A percentile compares a stretch with the other conserved stretches of the same genome.
These are phyloP conservation scores for Apodemia hepburni DNA, from an alignment of 2,888 invertebrate species.

Conservation along the genomic window DNA sequence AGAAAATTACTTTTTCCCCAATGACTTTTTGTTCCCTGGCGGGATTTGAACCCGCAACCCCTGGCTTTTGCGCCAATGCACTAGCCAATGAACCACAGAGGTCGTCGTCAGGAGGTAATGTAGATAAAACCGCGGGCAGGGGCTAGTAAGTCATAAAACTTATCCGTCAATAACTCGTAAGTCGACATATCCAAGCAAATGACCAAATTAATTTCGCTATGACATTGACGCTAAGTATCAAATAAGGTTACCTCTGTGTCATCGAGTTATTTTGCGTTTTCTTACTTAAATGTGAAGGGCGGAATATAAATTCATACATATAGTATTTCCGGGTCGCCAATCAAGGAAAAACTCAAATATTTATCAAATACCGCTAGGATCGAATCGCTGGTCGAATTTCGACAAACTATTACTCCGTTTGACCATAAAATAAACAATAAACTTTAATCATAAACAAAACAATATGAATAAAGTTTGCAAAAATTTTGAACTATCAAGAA, in stretches of 20 bases:
- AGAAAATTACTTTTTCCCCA: no score
- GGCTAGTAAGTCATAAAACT: background rate
- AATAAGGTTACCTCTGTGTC: constrained; percentile 14
- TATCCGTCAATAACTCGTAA: background rate
- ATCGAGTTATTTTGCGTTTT: constrained; percentile 15
- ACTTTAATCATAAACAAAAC: background rate
- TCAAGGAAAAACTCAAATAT: background rate
- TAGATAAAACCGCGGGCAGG: background rate
- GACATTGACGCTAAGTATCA: constrained; percentile 10
- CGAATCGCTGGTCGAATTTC: no score
- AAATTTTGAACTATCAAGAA: no score
- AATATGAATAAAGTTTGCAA: no score
- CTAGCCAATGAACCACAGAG: no score
- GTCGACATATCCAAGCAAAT: background rate
- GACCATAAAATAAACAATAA: background rate
- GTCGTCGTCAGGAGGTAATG: no score
- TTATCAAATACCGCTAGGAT: background rate
- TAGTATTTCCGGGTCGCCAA: background rate
- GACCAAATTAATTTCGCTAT: constrained; percentile 6
- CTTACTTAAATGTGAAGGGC: constrained; percentile 14
- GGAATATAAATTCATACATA: background rate
- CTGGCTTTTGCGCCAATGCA: no score
- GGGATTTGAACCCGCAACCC: no score
- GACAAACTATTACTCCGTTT: no score
- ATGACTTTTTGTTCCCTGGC: no score